phyloP scores from a whole-genome alignment of 2,113 vertebrate species.

The Oceanodroma tethys region DNA sequence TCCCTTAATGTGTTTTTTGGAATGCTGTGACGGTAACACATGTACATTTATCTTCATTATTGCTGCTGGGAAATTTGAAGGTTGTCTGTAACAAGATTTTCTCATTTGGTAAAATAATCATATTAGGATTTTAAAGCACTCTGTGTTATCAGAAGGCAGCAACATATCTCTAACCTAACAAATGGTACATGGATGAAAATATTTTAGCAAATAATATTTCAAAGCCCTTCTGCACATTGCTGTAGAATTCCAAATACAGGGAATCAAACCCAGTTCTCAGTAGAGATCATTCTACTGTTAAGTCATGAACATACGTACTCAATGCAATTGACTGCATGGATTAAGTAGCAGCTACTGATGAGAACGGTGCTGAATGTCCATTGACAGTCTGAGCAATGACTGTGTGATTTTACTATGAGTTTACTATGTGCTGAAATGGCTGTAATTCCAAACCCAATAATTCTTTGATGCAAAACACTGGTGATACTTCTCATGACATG shows the following conservation, averaged over 20 bases:
- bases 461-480: not conserved
- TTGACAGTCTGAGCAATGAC: not conserved
- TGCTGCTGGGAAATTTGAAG: conserved; percentile 48
- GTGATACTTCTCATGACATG: not conserved
- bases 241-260: not conserved
- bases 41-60: conserved; percentile 6
- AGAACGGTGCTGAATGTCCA: not conserved
- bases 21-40: not conserved
- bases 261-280: not conserved
- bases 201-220: not conserved
- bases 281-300: not conserved
- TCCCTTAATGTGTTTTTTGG: conserved; percentile 22
- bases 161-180: not conserved
- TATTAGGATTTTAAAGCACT: not conserved
- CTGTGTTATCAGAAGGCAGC: not conserved
- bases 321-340: not conserved
- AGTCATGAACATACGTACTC: not conserved
- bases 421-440: not conserved
- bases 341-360: not conserved
- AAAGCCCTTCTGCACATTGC: not conserved
- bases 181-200: not conserved
- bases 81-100: conserved; percentile 4
- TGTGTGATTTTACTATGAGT: not conserved
- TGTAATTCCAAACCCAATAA: not conserved
- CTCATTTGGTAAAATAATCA: conserved; percentile 3